Base-by-base conservation (phyloP, 2,888 invertebrate genomes). In the Drosophila conformis region DNA sequence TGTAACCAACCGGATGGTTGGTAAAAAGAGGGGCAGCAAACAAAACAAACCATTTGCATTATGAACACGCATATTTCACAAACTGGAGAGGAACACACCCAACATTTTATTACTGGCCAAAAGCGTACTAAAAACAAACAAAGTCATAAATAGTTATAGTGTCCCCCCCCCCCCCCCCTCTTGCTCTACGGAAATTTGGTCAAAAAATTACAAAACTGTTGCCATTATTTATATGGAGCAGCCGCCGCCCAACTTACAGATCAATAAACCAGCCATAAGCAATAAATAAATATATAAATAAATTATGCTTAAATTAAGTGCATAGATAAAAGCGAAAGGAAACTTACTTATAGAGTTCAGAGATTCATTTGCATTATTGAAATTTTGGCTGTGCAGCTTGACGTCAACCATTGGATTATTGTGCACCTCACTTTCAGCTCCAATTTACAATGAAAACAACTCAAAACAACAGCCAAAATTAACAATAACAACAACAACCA, bases 11-110 rank as follows among this genome's bases (percentile, higher is more conserved):
- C 76, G 49, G 51, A 52, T 70, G 72, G 74, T 54, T 73, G 60
- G 65, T 58, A 46, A 64, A 56, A 51, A 33, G 10, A 61, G 59
- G 49, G 35, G 18, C 66, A 56, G 53, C 48, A 8, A 63, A 76
- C 77, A 75, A 80, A 75, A 77, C 73, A 73, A 89, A 89, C 68
- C 85, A 76, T 76, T 89, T 66, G 65, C 74, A 70, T 89, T 84
- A 73, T 76, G 69, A 56, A 73, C 49, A 67, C 52, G 61, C 51
- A 66, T 69, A 67, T 66, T 62, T 73, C 48, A 31, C 1, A 57
- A 29, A 29, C 15, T 7, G 49, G 51, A n/a, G 29, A 52, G 54
- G 54, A 61, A 73, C 38, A 73, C 51, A 42, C 46, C 49, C 42
- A 52, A 46, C 46, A 49, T 54, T 77, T 68, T 80, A 80, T 56